Conservation (phyloP, 2,797 vertebrate genomes). For the Sciurus vulgaris region DNA sequence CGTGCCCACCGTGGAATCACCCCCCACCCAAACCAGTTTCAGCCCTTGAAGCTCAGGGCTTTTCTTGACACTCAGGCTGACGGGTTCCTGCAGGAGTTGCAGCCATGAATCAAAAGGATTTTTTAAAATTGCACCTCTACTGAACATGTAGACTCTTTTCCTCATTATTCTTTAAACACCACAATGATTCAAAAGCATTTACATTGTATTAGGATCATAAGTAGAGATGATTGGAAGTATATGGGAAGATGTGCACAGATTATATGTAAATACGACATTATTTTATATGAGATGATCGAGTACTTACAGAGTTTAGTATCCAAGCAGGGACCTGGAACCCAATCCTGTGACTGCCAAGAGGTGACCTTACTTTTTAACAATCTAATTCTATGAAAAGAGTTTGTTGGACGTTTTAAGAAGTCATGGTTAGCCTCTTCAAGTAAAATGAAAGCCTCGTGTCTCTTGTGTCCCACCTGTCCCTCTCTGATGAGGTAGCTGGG, state of each 20-base stretch:
- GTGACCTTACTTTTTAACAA: not conserved
- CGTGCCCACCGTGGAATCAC: not conserved
- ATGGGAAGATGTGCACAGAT: not conserved
- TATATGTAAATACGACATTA: not conserved
- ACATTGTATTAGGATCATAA: not conserved
- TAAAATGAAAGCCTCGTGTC: not conserved
- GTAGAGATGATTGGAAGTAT: not conserved
- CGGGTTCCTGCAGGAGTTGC: not conserved
- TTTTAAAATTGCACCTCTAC: not conserved
- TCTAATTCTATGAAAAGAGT: not conserved
- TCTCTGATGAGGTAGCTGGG: not conserved
- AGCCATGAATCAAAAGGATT: not conserved
- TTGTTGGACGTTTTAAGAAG: not conserved
- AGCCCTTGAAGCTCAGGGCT: not conserved
- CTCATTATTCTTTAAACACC: not conserved
- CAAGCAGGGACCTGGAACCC: not conserved
- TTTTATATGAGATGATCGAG: not conserved
- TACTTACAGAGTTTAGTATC: not conserved
- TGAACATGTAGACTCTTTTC: not conserved
- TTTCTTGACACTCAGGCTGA: not conserved
- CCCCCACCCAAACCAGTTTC: not conserved
- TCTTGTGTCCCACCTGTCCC: accelerated
- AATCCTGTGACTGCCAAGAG: no score
- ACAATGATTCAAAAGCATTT: not conserved
- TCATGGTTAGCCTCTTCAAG: not conserved